Percentiles rank a stretch among this genome's conserved stretches.
Conservation (phyloP, 2,797 vertebrate species). For the Erethizon dorsatum region DNA sequence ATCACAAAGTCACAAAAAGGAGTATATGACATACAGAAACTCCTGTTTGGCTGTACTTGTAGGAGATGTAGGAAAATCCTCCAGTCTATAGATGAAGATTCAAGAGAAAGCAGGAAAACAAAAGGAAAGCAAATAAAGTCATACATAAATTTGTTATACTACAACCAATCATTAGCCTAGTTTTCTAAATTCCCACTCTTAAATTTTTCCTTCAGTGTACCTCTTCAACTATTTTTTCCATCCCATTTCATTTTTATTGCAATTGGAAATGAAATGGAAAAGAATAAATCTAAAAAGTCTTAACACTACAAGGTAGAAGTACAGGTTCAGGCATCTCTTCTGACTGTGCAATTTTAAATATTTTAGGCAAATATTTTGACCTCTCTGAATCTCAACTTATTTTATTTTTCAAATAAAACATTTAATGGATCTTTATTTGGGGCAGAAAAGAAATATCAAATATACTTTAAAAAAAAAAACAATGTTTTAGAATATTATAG, state of each 20-base stretch:
- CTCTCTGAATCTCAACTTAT: conserved; percentile 20
- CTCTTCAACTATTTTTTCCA: conserved; percentile 30
- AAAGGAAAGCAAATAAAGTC: conserved; percentile 91
- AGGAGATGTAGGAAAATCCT: conserved; percentile 99
- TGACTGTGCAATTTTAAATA: background rate
- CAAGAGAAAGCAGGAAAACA: conserved; percentile 91
- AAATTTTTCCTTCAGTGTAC: conserved; percentile 52
- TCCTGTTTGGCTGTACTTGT: conserved; percentile 99
- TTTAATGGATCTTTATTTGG: background rate
- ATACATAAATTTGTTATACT: conserved; percentile 87
- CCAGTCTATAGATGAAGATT: conserved; percentile 95
- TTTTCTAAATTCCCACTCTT: conserved; percentile 69
- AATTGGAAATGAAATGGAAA: conserved; percentile 65
- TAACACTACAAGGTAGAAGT: background rate
- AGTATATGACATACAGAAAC: conserved; percentile 97
- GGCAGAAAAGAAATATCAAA: background rate
- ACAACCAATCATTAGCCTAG: conserved; percentile 79
- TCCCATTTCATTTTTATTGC: conserved; percentile 62
- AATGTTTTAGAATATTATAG: background rate
- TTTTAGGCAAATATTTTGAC: background rate
- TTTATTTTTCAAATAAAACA: conserved; percentile 65
- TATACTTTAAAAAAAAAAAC: background rate
- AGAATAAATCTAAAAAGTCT: conserved; percentile 57
- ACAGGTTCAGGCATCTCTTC: background rate
- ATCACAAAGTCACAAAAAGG: conserved; percentile 87